Conservation (phyloP, 2,888 invertebrate species). For the Pegoplata infirma region DNA sequence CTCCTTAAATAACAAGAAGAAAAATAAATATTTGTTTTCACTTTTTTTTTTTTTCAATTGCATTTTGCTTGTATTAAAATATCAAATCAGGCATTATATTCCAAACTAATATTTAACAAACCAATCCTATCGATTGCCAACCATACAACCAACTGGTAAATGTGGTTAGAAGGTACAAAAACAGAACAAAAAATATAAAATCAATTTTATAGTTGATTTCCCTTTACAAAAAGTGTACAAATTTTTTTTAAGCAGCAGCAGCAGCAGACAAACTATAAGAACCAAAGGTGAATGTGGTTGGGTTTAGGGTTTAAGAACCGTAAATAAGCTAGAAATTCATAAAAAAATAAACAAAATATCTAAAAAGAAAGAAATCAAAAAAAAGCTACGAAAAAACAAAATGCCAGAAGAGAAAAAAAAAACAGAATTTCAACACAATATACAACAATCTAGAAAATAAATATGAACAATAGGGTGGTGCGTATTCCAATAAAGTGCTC, state of each 20-base stretch:
- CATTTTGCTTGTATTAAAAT: not conserved
- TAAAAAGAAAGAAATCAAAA: conserved; percentile 1
- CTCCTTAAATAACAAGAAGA: not conserved
- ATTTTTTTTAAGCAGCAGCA: too few relatives aligned
- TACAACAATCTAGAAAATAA: not conserved
- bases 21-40: not conserved
- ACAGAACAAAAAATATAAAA: conserved; percentile 27
- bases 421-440: not conserved
- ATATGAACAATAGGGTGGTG: too few relatives aligned
- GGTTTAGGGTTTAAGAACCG: conserved; percentile 32
- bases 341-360: too few relatives aligned
- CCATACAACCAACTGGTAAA: not conserved
- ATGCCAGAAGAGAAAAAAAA: not conserved
- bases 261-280: not conserved
- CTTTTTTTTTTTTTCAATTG: conserved; percentile 5
- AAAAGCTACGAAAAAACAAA: not conserved
- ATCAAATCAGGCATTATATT: conserved; percentile 18
- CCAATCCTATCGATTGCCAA: conserved; percentile 18
- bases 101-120: conserved; percentile 29
- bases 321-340: conserved; percentile 22
- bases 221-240: not conserved
- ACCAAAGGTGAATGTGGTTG: conserved; percentile 38
- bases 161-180: not conserved
- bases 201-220: conserved; percentile 46
- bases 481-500: too few relatives aligned